Conservation (phyloP, 1,140 invertebrate species). For the Lamellibrachia luymesi region DNA sequence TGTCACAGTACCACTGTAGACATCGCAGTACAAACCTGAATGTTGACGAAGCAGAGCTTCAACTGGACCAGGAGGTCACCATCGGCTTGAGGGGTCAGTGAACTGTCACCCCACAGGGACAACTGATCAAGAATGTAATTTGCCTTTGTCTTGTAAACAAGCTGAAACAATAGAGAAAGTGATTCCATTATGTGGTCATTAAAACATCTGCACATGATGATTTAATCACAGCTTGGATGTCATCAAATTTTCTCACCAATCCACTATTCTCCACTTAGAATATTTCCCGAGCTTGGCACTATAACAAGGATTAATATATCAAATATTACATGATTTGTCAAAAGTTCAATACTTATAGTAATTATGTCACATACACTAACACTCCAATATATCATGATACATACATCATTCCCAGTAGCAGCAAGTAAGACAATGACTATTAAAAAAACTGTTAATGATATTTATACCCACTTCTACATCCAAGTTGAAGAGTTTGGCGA, state of each 20-base stretch:
- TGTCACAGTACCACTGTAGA: background rate
- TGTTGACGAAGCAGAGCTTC: constrained; percentile 34
- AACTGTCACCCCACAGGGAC: constrained; percentile 44
- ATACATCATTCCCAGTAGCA: too few species aligned
- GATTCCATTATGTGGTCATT: background rate
- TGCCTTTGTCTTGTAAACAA: constrained; percentile 43
- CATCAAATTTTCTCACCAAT: too few species aligned
- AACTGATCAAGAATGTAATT: constrained; percentile 43
- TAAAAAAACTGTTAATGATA: background rate
- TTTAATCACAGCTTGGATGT: too few species aligned
- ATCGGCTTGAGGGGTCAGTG: constrained; percentile 22
- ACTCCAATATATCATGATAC: too few species aligned
- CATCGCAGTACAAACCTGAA: constrained; percentile 29
- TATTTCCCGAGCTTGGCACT: too few species aligned
- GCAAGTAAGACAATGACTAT: background rate
- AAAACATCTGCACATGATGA: too few species aligned
- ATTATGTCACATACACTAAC: too few species aligned
- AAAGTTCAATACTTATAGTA: too few species aligned
- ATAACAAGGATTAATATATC: too few species aligned
- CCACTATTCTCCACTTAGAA: too few species aligned
- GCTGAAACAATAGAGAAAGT: constrained; percentile 30
- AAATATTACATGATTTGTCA: too few species aligned
- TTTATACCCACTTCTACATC: constrained; percentile 41
- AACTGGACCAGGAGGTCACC: constrained; percentile 37
- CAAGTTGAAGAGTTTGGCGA: constrained; percentile 45